Evolutionary conservation across 2,113 vertebrate genomes (phyloP).

Genomic region (Merops nubicus): DNA sequence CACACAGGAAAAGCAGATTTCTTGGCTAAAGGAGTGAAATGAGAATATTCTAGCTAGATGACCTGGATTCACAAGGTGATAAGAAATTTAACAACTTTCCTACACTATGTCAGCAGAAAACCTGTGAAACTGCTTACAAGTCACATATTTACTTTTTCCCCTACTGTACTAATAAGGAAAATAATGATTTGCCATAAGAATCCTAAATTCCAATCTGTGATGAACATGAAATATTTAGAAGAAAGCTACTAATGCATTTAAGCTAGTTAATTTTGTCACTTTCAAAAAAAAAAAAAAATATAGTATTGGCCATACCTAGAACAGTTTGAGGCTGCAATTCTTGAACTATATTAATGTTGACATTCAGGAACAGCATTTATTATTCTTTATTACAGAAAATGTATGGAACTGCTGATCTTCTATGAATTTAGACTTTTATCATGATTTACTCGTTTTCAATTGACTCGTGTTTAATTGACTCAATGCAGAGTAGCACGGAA

Average conservation of each 20-base stretch:
- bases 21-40: neutral
- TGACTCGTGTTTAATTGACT: slow-evolving; percentile 34
- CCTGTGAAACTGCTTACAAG: neutral
- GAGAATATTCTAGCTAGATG: neutral
- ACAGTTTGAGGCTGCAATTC: neutral
- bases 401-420: neutral
- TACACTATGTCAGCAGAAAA: neutral
- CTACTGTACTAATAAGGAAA: neutral
- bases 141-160: neutral
- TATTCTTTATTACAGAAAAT: neutral
- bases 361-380: neutral
- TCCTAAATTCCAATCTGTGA: neutral
- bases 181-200: neutral
- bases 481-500: neutral
- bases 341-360: neutral
- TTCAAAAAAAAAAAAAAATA: neutral
- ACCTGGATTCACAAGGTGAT: neutral
- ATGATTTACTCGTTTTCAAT: slow-evolving; percentile 16
- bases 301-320: neutral
- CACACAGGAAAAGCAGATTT: neutral
- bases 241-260: neutral
- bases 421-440: slow-evolving; percentile 20
- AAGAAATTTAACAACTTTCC: neutral
- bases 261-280: neutral
- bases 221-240: neutral